Percentiles rank a stretch among this genome's conserved stretches.
Conservation (phyloP, 1,140 invertebrate species). For the Bombus breviceps region DNA sequence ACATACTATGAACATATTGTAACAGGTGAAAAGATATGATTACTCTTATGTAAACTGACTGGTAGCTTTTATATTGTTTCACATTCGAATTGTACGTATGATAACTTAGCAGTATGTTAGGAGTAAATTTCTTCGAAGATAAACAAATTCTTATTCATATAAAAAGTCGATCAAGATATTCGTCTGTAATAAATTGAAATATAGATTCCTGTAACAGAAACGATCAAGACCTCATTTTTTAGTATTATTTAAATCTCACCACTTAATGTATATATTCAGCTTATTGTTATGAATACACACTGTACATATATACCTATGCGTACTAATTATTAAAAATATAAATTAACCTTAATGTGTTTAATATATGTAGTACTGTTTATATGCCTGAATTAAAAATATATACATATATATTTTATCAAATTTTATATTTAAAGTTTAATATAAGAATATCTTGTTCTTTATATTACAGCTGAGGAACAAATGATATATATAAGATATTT, state of each 20-base stretch:
- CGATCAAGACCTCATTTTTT: background rate
- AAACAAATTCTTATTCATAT: background rate
- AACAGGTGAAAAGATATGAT: constrained; percentile 16
- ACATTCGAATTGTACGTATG: background rate
- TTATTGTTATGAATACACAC: background rate
- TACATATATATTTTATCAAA: background rate
- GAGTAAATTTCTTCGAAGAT: constrained; percentile 16
- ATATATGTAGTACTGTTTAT: background rate
- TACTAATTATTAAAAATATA: background rate
- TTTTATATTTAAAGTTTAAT: background rate
- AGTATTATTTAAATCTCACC: background rate
- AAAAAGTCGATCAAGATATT: background rate
- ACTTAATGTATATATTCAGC: too few species aligned
- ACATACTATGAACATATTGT: background rate
- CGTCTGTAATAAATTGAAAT: background rate
- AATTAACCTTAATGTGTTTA: background rate
- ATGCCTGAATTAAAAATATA: background rate
- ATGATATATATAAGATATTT: background rate
- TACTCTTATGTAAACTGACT: constrained; percentile 10
- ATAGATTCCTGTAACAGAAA: background rate
- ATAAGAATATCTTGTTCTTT: background rate
- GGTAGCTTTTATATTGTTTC: constrained; percentile 27
- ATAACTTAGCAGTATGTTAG: background rate
- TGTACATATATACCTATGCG: background rate
- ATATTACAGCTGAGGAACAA: constrained; percentile 23